phyloP scores from a whole-genome alignment of 2,113 vertebrate species.

The Monopterus albus region DNA sequence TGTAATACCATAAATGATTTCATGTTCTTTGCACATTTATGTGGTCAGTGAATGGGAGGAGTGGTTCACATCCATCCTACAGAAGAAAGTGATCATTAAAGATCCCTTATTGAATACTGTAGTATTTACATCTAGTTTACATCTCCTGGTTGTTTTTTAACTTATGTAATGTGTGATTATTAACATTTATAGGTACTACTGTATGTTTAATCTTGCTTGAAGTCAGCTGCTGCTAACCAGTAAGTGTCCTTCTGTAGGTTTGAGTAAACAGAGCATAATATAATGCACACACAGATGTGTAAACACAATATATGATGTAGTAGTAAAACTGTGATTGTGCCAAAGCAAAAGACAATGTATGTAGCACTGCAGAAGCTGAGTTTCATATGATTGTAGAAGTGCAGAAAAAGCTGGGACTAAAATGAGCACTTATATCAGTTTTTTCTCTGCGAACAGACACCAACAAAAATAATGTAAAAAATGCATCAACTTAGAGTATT shows the following conservation, averaged over 20 bases:
- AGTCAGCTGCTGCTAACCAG: constrained; percentile 13
- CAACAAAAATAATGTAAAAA: too few relatives aligned
- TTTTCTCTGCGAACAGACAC: too few relatives aligned
- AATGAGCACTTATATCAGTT: too few relatives aligned
- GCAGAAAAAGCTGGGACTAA: too few relatives aligned
- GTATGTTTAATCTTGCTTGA: not conserved
- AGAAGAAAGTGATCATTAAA: not conserved
- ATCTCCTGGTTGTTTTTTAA: not conserved
- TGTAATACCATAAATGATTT: not conserved
- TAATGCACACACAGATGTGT: constrained; percentile 58
- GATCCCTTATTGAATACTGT: constrained; percentile 5
- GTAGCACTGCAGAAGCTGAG: too few relatives aligned
- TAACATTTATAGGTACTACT: not conserved
- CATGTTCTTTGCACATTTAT: constrained; percentile 3
- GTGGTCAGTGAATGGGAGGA: not conserved
- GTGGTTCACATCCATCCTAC: not conserved
- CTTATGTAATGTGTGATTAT: too few relatives aligned
- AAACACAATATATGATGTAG: constrained; percentile 20
- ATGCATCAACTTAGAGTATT: too few relatives aligned
- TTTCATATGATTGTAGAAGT: too few relatives aligned
- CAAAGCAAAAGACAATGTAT: too few relatives aligned
- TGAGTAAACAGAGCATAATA: constrained; percentile 43
- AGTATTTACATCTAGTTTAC: constrained; percentile 54
- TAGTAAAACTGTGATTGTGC: constrained; percentile 17
- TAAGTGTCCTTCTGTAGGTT: constrained; percentile 14